Base-by-base conservation (phyloP, 2,888 invertebrate species). In the Lottia scabra region DNA sequence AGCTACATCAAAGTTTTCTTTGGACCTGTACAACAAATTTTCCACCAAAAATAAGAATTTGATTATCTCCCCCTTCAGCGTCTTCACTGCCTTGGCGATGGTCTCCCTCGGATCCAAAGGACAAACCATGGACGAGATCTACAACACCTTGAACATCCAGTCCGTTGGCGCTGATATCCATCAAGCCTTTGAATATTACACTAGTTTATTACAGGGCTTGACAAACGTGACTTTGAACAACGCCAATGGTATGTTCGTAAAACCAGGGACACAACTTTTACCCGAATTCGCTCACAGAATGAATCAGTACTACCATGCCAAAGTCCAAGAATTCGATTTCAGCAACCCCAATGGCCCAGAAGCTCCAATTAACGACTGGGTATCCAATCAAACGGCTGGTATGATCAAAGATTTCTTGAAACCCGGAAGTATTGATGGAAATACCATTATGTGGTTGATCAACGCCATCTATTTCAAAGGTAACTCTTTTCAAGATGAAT, bases 361-460 rank as follows among this genome's bases (percentile, higher is more conserved):
- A 56, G 56, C 38, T 4, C 74, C 70, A 2, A 96, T 98, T 68
- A 98, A 98, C 86, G 81, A 88, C 45, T 96, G 96, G 95, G 95
- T 95, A 56, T 93, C 93, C 84, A 87, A 92, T 8, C 92, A 94
- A 84, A 98, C 98, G 0, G 93, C 94, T 70, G 90, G 94, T 8
- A 95, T 93, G 87, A 97, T 98, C 75, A 93, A 93, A 79, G 91
- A 96, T 81, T 91, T 98, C 2, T 89, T 98, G 66, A 85, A 91
- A 1, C 26, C 92, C 0, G 91, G 91, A 43, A 75, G 81, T 19
- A 79, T 90, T n/a, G 82, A 74, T 65, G 48, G 70, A 0, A 30
- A 68, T 15, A 87, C 87, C 6, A 81, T 83, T 10, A 71, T 90
- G 69, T 82, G 91, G 16, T 76, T 91, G 15, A 83, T 91, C 71